Conservation (phyloP, 2,888 invertebrate species). For the Mystacides longicornis region DNA sequence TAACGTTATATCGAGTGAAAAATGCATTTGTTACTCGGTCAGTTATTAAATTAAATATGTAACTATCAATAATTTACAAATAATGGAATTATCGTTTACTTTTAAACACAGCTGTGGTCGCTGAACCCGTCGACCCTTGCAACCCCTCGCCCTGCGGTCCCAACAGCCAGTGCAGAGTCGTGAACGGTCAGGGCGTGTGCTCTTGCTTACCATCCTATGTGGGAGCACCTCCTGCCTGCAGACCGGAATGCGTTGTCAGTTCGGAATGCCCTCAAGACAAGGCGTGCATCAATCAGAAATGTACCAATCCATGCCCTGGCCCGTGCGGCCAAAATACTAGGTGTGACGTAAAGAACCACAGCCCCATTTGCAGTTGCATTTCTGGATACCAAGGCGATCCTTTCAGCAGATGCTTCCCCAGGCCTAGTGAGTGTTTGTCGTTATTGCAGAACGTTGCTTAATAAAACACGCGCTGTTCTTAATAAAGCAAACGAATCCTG, state of each 20-base stretch:
- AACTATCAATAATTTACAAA: too few species aligned
- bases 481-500: too few species aligned
- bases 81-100: not conserved
- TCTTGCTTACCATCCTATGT: slow-evolving; percentile 58
- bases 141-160: slow-evolving; percentile 73
- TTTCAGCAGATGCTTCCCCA: slow-evolving; percentile 51
- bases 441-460: too few species aligned
- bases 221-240: slow-evolving; percentile 65
- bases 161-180: slow-evolving; percentile 65
- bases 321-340: slow-evolving; percentile 66
- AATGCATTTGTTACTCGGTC: not conserved
- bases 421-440: slow-evolving; percentile 49
- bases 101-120: slow-evolving; percentile 31
- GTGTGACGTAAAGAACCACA: slow-evolving; percentile 66
- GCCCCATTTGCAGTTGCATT: slow-evolving; percentile 62
- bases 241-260: slow-evolving; percentile 67
- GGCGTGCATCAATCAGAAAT: slow-evolving; percentile 63
- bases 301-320: slow-evolving; percentile 62
- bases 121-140: slow-evolving; percentile 51
- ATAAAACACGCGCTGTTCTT: too few species aligned
- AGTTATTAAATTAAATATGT: not conserved
- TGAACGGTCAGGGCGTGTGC: slow-evolving; percentile 64
- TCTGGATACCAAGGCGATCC: slow-evolving; percentile 57
- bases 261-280: slow-evolving; percentile 61
- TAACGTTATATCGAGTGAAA: not conserved